These are phyloP conservation scores for Yoshiicerus persimilis DNA, from an alignment of 1,140 invertebrate genomes.

Conservation along the genomic window DNA sequence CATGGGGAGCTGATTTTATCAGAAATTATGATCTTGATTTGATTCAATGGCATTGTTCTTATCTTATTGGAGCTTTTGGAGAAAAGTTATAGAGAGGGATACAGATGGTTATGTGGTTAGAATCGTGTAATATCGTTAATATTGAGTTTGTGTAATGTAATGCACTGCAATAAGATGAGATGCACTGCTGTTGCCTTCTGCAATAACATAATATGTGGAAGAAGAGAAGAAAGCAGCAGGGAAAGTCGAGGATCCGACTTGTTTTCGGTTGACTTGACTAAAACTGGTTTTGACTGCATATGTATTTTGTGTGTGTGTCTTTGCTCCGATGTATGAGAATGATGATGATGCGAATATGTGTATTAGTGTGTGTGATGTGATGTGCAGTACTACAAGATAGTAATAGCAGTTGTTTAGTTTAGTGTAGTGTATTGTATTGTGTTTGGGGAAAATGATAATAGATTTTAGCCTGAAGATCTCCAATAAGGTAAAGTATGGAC, in stretches of 20 bases:
- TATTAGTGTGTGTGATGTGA: background rate
- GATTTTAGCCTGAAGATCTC: background rate
- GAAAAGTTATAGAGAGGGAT: background rate
- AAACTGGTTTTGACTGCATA: background rate
- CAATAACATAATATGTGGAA: background rate
- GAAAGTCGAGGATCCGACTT: background rate
- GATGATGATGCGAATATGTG: conserved; percentile 9
- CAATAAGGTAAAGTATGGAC: background rate
- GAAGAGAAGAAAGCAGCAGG: background rate
- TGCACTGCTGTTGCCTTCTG: background rate
- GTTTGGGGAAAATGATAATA: background rate
- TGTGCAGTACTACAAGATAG: too few species aligned
- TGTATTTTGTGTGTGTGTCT: background rate
- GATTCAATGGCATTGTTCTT: background rate
- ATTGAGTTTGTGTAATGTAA: background rate
- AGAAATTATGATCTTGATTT: background rate
- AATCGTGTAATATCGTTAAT: background rate
- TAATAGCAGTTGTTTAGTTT: background rate
- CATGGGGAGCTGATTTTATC: background rate
- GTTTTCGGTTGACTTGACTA: background rate
- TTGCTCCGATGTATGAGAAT: background rate
- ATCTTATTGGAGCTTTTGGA: background rate
- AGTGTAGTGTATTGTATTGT: too few species aligned
- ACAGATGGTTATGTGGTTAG: background rate
- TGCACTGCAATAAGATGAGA: background rate